These are phyloP conservation scores for Chloroclysta siterata DNA, from an alignment of 2,888 invertebrate genomes.

Conservation along the genomic window DNA sequence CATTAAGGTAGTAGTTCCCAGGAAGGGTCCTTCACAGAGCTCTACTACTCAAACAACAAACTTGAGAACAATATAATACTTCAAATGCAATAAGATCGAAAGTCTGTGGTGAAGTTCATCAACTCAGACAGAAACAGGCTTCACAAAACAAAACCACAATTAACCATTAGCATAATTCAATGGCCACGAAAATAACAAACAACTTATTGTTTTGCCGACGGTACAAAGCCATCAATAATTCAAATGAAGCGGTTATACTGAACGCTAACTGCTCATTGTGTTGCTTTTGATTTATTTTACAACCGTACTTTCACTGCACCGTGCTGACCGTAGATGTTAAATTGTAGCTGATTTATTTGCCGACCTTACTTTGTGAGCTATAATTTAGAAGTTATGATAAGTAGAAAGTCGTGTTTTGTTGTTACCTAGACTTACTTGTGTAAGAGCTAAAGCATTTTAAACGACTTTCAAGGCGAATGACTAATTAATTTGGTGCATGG, in stretches of 20 bases:
- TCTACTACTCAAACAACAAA: no score
- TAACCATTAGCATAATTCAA: constrained; percentile 35
- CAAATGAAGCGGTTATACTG: constrained; percentile 70
- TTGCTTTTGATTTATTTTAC: constrained; percentile 73
- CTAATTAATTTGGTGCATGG: neutral
- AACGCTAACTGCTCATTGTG: constrained; percentile 72
- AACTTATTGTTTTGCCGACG: constrained; percentile 52
- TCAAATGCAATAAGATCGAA: neutral
- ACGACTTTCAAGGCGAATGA: neutral
- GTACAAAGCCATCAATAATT: constrained; percentile 63
- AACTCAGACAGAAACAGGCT: constrained; percentile 9
- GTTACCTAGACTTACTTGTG: constrained; percentile 10
- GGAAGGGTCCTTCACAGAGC: no score
- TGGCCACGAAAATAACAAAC: constrained; percentile 36
- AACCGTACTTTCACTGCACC: constrained; percentile 69
- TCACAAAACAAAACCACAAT: constrained; percentile 27
- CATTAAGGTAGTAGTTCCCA: no score
- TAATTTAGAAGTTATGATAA: constrained; percentile 32
- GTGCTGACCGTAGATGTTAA: constrained; percentile 38
- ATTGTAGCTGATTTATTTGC: constrained; percentile 43
- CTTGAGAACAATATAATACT: neutral
- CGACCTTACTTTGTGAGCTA: constrained; percentile 34
- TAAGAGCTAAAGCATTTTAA: constrained; percentile 9
- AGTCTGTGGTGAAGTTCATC: constrained; percentile 7
- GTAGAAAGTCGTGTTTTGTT: constrained; percentile 23